Base-by-base conservation (phyloP, 2,888 invertebrate genomes). In the Heteromyza rotundicornis region DNA sequence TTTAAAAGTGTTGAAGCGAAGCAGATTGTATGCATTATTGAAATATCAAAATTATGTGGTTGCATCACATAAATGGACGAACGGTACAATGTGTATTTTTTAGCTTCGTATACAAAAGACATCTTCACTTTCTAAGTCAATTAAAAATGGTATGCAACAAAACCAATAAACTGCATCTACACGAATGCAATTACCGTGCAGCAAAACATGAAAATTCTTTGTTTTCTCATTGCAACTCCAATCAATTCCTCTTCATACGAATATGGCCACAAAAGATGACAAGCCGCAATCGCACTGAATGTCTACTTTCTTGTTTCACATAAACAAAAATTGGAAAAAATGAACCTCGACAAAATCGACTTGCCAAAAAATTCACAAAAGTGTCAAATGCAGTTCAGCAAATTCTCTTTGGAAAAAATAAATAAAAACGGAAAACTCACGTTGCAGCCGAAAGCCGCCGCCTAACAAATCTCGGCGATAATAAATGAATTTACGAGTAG, bases 401-500 rank as follows among this genome's bases (percentile, higher is more conserved):
- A n/a, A n/a, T n/a, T n/a, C n/a, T n/a, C n/a, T n/a, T n/a, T n/a
- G n/a, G n/a, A 50, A 49, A 47, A 36, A 57, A 16, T 22, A 58
- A 57, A 53, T 36, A 36, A 53, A 51, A 59, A 47, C 22, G 20
- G 20, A 27, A 62, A 62, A 52, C 35, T 32, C 44, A 44, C 54
- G 14, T 8, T n/a, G 16, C n/a, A 14, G 35, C 16, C 7, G 8
- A 10, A 36, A 17, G 17, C 10, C 16, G 2, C n/a, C 20, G 12
- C 74, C 68, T 73, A 73, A 70, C 72, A 74, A 75, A 75, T 71
- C 68, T 59, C 53, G 36, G 63, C 69, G 60, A 73, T 78, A 79
- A 78, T 78, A 79, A 79, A 79, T 79, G 79, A 78, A 79, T 79
- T 79, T 78, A 77, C 79, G 77, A 72, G 76, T 70, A 74, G 76